Percentiles rank a stretch among this genome's conserved stretches.
These are phyloP conservation scores for Percina caprodes DNA, from an alignment of 2,113 vertebrate species.

Conservation along the genomic window DNA sequence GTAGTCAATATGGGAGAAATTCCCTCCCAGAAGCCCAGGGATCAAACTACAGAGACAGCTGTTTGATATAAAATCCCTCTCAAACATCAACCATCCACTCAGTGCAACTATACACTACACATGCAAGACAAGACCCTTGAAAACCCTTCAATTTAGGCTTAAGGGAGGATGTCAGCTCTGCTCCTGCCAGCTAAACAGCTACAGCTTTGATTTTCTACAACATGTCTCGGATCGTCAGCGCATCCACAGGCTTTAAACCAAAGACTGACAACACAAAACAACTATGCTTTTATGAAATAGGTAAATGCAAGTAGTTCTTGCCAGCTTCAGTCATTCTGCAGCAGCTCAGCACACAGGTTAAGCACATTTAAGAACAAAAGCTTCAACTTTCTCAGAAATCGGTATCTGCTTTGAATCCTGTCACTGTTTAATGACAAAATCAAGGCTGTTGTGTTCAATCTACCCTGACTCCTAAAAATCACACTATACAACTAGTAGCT, in stretches of 20 bases:
- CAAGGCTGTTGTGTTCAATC: not conserved
- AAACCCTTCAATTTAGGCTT: conserved; percentile 57
- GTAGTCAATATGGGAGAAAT: conserved; percentile 64
- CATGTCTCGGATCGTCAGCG: conserved; percentile 46
- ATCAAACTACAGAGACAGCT: conserved; percentile 78
- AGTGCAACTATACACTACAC: conserved; percentile 43
- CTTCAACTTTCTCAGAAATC: not conserved
- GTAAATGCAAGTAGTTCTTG: not conserved
- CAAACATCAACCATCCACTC: conserved; percentile 51
- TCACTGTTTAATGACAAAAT: not conserved
- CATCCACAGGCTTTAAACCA: conserved; percentile 35
- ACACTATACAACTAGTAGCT: not conserved
- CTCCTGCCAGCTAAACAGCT: conserved; percentile 51
- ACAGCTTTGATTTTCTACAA: conserved; percentile 66
- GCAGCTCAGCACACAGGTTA: not conserved
- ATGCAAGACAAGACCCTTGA: conserved; percentile 42
- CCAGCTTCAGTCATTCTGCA: not conserved
- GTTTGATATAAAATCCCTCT: conserved; percentile 72
- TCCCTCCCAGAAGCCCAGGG: conserved; percentile 69
- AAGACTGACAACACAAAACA: conserved; percentile 13
- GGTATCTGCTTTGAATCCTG: not conserved
- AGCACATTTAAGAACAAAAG: not conserved
- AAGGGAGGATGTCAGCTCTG: conserved; percentile 57
- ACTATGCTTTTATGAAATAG: not conserved
- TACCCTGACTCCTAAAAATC: not conserved